phyloP scores from a whole-genome alignment of 2,797 vertebrate genomes.

The Lerista edwardsae region DNA sequence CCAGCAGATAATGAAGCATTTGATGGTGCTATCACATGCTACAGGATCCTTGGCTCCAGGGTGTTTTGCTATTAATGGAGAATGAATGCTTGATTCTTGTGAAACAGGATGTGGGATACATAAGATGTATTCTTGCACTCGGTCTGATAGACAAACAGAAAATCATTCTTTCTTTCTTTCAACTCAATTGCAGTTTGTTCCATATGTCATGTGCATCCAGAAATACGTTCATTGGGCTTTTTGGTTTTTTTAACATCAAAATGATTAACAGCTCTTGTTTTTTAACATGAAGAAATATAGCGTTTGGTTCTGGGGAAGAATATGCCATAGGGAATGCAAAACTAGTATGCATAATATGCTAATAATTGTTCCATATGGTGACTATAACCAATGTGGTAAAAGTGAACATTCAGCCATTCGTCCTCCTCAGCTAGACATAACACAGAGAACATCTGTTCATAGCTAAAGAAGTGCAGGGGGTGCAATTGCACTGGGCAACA shows the following conservation, averaged over 20 bases:
- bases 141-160: conserved; percentile 6
- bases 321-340: background rate
- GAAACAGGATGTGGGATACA: conserved; percentile 20
- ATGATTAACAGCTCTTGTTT: background rate
- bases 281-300: background rate
- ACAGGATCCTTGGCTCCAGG: conserved; percentile 24
- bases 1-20: conserved; percentile 6
- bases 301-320: background rate
- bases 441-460: too few species aligned
- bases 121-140: conserved; percentile 8
- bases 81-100: conserved; percentile 32
- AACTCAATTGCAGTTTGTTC: background rate
- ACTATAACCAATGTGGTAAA: background rate
- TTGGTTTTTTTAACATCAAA: background rate
- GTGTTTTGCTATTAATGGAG: background rate
- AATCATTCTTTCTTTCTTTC: background rate
- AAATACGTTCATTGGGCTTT: background rate
- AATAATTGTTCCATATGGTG: background rate
- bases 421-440: too few species aligned
- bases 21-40: conserved; percentile 21
- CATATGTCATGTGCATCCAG: background rate
- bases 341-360: background rate
- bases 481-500: too few species aligned
- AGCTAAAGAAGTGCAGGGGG: too few species aligned
- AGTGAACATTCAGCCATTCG: too few species aligned